Base-by-base conservation (phyloP, 2,888 invertebrate genomes). In the Helicoverpa assulta region DNA sequence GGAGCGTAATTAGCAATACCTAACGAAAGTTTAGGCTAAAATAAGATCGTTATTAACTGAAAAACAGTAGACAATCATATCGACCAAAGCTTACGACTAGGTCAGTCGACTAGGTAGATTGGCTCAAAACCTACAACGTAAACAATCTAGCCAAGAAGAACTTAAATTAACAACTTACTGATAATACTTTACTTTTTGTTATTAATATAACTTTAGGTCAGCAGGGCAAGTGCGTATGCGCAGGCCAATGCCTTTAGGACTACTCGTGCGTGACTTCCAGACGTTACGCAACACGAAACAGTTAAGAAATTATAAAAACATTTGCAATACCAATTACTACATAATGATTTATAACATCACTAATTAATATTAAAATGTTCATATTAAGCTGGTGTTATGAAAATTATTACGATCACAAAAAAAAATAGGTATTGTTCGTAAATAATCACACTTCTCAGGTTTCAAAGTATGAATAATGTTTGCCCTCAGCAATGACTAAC, bases 211-310 rank as follows among this genome's bases (percentile, higher is more conserved):
- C 60, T 68, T 52, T 63, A 78, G 60, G 63, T 73, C 72, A 76
- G 71, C 64, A 58, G 56, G 50, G 51, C 70, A 52, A 53, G 70
- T 77, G 70, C 70, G 66, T 78, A 61, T 43, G 66, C 70, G 65
- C 78, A 76, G 78, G 78, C 69, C 76, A 76, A 62, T 59, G 76
- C 18, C 76, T 73, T 40, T 37, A 50, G 54, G 50, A 16, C 68
- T 64, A 73, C 43, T 69, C 68, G 59, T 55, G 65, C 68, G 47
- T 68, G 66, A 79, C 67, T 62, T 29, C n/a, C 18, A 60, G 12
- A 61, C 63, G 64, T 64, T 58, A 69, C 65, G 50, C 64, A 73
- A 64, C 73, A 55, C 54, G 69, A 65, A 55, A 61, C 14, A 6
- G 54, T 53, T 64, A n/a, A 54, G 37, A 64, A 73, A 59, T 62